These are phyloP conservation scores for Pygmarrhopalites habei DNA, from an alignment of 1,140 invertebrate species.

Conservation along the genomic window DNA sequence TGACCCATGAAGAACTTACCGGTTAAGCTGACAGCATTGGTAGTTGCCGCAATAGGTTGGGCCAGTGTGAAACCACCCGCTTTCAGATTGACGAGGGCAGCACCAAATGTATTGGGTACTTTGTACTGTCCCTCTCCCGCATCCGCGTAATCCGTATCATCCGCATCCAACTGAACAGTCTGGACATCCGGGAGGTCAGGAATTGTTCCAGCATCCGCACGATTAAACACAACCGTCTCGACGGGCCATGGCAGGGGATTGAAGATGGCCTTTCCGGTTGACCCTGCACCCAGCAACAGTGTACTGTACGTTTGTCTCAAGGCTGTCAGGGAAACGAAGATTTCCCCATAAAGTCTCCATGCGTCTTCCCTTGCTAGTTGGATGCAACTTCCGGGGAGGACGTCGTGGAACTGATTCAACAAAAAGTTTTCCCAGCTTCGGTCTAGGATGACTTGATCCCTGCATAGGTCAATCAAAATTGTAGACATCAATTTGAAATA, in stretches of 20 bases:
- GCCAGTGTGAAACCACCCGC: constrained; percentile 22
- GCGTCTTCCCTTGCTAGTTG: constrained; percentile 36
- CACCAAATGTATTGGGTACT: constrained; percentile 30
- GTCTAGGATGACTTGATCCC: constrained; percentile 33
- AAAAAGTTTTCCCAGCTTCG: constrained; percentile 49
- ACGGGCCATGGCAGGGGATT: constrained; percentile 29
- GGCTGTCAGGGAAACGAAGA: constrained; percentile 17
- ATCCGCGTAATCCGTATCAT: constrained; percentile 15
- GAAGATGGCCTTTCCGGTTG: neutral
- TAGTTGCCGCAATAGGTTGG: constrained; percentile 11
- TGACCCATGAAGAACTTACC: neutral
- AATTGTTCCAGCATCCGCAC: constrained; percentile 12
- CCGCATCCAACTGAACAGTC: constrained; percentile 4
- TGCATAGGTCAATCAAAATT: constrained; percentile 4
- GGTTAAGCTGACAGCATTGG: constrained; percentile 6
- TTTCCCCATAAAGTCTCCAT: constrained; percentile 24
- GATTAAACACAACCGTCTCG: constrained; percentile 26
- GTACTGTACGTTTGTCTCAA: constrained; percentile 17
- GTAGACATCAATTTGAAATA: neutral
- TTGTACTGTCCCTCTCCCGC: constrained; percentile 20
- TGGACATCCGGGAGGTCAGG: constrained; percentile 29
- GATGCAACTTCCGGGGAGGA: constrained; percentile 52
- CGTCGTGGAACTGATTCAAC: constrained; percentile 55
- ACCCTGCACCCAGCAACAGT: neutral
- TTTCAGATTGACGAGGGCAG: constrained; percentile 21